Conservation (phyloP, 2,888 invertebrate species). For the Eurois occulta region DNA sequence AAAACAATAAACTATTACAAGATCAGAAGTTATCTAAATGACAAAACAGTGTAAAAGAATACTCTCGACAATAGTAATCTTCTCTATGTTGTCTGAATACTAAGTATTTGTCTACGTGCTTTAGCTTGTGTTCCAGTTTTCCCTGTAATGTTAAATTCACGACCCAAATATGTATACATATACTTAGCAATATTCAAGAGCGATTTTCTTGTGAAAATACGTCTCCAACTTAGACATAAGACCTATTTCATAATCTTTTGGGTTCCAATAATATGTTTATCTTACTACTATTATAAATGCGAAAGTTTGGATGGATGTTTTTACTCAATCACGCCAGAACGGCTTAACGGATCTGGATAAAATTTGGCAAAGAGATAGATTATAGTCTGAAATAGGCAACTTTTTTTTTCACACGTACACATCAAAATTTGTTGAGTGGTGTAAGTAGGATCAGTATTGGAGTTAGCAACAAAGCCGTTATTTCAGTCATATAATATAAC, state of each 20-base stretch:
- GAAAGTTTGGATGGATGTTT: too few relatives aligned
- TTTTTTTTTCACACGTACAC: too few relatives aligned
- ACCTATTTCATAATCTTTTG: not conserved
- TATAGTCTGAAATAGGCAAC: too few relatives aligned
- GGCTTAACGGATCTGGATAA: too few relatives aligned
- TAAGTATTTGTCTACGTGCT: slow-evolving; percentile 8
- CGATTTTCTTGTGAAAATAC: not conserved
- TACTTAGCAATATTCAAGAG: not conserved
- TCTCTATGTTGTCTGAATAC: slow-evolving; percentile 24
- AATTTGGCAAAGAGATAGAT: too few relatives aligned
- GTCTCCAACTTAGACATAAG: too few relatives aligned
- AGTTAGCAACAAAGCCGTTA: not conserved
- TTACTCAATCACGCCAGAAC: too few relatives aligned
- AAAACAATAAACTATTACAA: slow-evolving; percentile 1
- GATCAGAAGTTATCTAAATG: not conserved
- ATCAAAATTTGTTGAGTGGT: too few relatives aligned
- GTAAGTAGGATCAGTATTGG: too few relatives aligned
- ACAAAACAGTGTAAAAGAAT: slow-evolving; percentile 14
- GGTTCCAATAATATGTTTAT: too few relatives aligned
- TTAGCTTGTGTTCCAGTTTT: slow-evolving; percentile 7
- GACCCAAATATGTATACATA: not conserved
- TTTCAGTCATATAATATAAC: not conserved
- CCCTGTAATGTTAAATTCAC: not conserved
- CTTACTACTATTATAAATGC: too few relatives aligned
- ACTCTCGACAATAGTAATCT: slow-evolving; percentile 23